Conservation (phyloP, 2,113 vertebrate genomes). For the Castor canadensis region DNA sequence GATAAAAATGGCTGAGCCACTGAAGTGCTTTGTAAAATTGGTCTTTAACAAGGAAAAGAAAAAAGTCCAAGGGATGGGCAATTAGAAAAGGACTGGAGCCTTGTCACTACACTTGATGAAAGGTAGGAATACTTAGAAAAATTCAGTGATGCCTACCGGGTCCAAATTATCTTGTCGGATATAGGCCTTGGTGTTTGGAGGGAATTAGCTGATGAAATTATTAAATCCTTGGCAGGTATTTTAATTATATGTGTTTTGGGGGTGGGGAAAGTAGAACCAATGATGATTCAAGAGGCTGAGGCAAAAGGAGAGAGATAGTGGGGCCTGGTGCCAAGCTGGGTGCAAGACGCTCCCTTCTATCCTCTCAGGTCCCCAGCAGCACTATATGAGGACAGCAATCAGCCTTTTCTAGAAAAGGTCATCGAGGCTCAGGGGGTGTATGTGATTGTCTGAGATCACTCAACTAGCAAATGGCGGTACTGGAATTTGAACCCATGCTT, state of each 20-base stretch:
- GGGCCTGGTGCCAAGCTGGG: background rate
- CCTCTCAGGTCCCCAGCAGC: background rate
- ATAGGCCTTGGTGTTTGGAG: slow-evolving; percentile 29
- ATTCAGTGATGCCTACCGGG: background rate
- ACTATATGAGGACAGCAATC: background rate
- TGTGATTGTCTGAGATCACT: background rate
- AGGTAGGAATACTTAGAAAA: slow-evolving; percentile 63
- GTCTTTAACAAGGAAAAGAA: slow-evolving; percentile 76
- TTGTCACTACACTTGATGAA: slow-evolving; percentile 67
- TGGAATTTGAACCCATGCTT: background rate
- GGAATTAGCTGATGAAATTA: slow-evolving; percentile 60
- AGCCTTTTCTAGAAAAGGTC: background rate
- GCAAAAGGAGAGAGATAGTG: background rate
- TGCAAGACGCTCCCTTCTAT: accelerated
- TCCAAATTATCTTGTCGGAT: background rate
- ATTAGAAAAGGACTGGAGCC: slow-evolving; percentile 65
- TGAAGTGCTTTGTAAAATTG: slow-evolving; percentile 79
- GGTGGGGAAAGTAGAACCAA: background rate
- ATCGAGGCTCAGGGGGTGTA: background rate
- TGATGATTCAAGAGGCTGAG: background rate
- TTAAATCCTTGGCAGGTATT: slow-evolving; percentile 55
- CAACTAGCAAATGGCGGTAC: background rate
- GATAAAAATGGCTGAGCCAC: slow-evolving; percentile 74
- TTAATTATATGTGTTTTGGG: background rate
- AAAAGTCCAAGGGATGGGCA: slow-evolving; percentile 46